A percentile compares a stretch with the other conserved stretches of the same genome.
Evolutionary conservation across 2,797 vertebrate genomes (phyloP).

Genomic region (Crocodylus rhombifer): DNA sequence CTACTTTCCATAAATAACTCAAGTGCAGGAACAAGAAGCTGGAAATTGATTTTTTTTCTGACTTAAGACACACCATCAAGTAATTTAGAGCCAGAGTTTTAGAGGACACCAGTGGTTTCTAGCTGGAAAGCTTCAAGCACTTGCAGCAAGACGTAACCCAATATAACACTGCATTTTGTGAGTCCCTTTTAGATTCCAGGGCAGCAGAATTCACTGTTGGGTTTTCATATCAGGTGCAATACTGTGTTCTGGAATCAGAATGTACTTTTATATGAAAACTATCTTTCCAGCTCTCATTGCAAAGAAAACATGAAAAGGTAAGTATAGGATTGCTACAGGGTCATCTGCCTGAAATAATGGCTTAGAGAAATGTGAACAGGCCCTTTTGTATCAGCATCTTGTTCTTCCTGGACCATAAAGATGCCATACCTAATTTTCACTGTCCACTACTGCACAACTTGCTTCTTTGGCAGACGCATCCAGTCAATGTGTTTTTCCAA

Average conservation of each 20-base stretch:
- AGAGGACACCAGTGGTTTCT: not conserved
- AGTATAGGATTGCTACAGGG: not conserved
- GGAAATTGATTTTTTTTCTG: not conserved
- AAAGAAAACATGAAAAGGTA: not conserved
- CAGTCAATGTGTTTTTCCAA: not conserved
- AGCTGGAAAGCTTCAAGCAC: not conserved
- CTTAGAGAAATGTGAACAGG: not conserved
- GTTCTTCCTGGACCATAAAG: not conserved
- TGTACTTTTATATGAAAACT: not conserved
- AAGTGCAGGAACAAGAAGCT: not conserved
- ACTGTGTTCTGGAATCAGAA: not conserved
- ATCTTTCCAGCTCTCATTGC: not conserved
- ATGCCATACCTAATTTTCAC: not conserved
- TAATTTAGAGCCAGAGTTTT: not conserved
- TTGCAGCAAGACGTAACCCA: not conserved
- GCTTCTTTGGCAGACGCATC: not conserved
- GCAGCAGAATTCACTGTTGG: not conserved
- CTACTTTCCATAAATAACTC: not conserved
- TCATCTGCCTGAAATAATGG: not conserved
- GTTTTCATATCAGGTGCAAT: constrained; percentile 7
- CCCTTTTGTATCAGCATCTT: not conserved
- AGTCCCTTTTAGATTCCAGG: not conserved
- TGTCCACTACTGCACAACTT: not conserved
- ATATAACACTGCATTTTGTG: not conserved
- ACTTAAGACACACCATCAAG: not conserved